Percentiles rank a stretch among this genome's conserved stretches.
Evolutionary conservation across 64 coral and sea anemone genomes (phyloP).

Genomic region (Montipora capricornis): DNA sequence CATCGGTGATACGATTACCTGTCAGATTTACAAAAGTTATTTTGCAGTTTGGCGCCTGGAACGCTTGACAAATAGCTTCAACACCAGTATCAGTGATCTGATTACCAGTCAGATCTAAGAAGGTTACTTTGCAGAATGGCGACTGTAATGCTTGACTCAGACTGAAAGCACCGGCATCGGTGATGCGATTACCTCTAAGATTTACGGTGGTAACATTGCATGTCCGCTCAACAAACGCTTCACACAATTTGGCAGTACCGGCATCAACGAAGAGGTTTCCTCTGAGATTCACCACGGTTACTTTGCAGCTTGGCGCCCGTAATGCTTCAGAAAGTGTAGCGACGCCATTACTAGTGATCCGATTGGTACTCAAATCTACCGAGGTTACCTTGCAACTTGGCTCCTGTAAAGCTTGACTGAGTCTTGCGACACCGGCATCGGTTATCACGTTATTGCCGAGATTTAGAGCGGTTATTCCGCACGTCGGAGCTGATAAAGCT

Average conservation of each 20-base stretch:
- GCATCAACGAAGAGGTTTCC: background rate
- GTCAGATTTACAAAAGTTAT: background rate
- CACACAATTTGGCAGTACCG: background rate
- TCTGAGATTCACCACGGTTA: background rate
- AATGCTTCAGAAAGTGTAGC: background rate
- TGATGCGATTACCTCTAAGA: background rate
- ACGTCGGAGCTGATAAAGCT: no score
- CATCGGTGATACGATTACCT: conserved; percentile 4
- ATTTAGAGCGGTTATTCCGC: no score
- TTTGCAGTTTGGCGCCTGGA: background rate
- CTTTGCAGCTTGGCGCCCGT: background rate
- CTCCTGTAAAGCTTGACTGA: background rate
- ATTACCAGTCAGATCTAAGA: background rate
- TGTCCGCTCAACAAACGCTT: background rate
- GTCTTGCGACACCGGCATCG: background rate
- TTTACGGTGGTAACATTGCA: background rate
- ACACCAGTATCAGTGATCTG: conserved; percentile 27
- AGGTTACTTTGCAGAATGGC: background rate
- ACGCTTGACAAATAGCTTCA: background rate
- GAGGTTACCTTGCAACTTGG: background rate
- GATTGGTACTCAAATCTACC: background rate
- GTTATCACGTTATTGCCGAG: background rate
- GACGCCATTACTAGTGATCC: background rate
- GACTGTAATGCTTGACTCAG: background rate
- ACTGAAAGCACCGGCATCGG: background rate